Evolutionary conservation across 2,888 invertebrate genomes (phyloP).

Genomic region (Chirona hameri): DNA sequence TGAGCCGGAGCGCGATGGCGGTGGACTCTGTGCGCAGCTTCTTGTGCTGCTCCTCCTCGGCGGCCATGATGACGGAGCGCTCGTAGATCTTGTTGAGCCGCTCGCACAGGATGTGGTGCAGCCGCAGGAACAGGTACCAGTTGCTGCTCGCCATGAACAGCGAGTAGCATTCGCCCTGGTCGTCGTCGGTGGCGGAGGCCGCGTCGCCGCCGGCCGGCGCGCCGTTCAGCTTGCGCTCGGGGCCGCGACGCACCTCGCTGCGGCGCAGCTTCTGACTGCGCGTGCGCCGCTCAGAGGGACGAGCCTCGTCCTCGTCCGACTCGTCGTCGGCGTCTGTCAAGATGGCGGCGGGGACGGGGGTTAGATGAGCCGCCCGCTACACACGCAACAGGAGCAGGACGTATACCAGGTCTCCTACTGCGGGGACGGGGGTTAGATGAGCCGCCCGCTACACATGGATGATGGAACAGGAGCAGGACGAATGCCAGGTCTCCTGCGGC

Average conservation of each 20-base stretch:
- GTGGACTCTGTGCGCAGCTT: conserved; percentile 66
- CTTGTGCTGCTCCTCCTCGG: conserved; percentile 58
- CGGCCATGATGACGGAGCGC: conserved; percentile 58
- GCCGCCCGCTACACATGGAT: no score
- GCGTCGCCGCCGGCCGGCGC: not conserved
- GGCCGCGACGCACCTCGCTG: not conserved
- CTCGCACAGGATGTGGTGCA: conserved; percentile 91
- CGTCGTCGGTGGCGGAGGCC: conserved; percentile 43
- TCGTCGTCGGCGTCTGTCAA: conserved; percentile 39
- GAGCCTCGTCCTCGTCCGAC: conserved; percentile 29
- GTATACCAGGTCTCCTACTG: no score
- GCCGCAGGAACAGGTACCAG: conserved; percentile 94
- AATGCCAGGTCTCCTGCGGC: no score
- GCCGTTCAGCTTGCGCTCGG: conserved; percentile 25
- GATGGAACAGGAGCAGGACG: no score
- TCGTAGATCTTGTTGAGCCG: conserved; percentile 79
- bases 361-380: no score
- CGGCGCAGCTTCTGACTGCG: conserved; percentile 26
- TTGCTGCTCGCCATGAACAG: conserved; percentile 90
- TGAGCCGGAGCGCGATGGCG: conserved; percentile 72
- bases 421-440: no score
- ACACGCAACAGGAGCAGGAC: no score
- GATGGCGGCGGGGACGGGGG: not conserved
- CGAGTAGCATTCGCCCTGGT: conserved; percentile 60
- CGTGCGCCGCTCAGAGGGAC: conserved; percentile 7